A percentile compares a stretch with the other conserved stretches of the same genome.
These are phyloP conservation scores for Furcula furcula DNA, from an alignment of 2,888 invertebrate genomes.

Conservation along the genomic window DNA sequence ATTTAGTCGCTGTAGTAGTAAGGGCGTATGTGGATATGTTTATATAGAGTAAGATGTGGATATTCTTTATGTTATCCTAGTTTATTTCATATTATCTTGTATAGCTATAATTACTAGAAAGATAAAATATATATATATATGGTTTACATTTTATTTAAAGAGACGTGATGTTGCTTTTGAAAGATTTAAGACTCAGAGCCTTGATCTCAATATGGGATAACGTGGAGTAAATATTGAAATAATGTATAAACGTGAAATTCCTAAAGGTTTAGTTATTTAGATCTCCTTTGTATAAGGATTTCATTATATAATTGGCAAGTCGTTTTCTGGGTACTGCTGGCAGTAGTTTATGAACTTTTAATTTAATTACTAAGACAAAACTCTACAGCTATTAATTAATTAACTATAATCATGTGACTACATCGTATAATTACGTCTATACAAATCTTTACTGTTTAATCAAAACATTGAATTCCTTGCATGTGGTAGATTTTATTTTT, in stretches of 20 bases:
- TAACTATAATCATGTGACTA: constrained; percentile 41
- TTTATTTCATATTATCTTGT: constrained; percentile 68
- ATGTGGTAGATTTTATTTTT: constrained; percentile 46
- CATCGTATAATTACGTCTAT: constrained; percentile 31
- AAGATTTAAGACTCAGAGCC: constrained; percentile 56
- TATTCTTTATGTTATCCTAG: constrained; percentile 74
- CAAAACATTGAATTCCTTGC: constrained; percentile 32
- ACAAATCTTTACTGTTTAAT: constrained; percentile 29
- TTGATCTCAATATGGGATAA: constrained; percentile 72
- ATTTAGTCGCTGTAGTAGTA: constrained; percentile 71
- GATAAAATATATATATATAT: constrained; percentile 42
- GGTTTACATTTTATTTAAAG: constrained; percentile 58
- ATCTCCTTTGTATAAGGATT: too few relatives aligned
- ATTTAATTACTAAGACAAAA: constrained; percentile 3
- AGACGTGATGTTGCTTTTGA: constrained; percentile 50
- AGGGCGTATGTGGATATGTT: constrained; percentile 74
- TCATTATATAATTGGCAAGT: too few relatives aligned
- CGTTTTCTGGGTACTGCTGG: constrained; percentile 61
- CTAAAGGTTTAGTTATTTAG: too few relatives aligned
- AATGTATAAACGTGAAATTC: constrained; percentile 39
- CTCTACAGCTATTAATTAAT: background rate
- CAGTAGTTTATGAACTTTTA: constrained; percentile 49
- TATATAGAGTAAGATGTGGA: constrained; percentile 80
- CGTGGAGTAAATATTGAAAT: constrained; percentile 48
- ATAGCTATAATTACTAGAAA: constrained; percentile 68